Evolutionary conservation across 2,797 vertebrate genomes (phyloP).

Genomic region (Enteromius thamalakanensis): DNA sequence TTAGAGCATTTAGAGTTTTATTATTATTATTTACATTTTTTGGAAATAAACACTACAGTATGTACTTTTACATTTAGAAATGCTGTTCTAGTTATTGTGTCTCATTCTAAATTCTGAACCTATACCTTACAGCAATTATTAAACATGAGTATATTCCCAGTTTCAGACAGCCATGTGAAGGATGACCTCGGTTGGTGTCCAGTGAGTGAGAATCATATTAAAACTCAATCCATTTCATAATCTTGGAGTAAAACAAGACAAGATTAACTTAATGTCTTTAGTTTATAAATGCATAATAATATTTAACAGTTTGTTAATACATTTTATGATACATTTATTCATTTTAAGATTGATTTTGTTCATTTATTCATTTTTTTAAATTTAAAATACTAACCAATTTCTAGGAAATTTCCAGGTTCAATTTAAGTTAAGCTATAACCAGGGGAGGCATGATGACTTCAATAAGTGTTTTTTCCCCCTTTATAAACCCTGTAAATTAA

Average conservation of each 20-base stretch:
- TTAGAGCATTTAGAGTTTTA: background rate
- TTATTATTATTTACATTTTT: no score
- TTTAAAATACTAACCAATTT: background rate
- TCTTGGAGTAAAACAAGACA: background rate
- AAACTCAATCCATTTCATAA: background rate
- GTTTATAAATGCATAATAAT: background rate
- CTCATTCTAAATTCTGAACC: conserved; percentile 23
- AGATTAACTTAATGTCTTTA: background rate
- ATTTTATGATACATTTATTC: background rate
- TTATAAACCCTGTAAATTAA: background rate
- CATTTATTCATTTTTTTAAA: background rate
- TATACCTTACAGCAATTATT: background rate
- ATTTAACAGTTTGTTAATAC: background rate
- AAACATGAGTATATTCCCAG: conserved; percentile 33
- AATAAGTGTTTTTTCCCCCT: background rate
- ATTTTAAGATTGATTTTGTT: background rate
- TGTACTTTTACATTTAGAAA: conserved; percentile 15
- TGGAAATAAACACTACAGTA: background rate
- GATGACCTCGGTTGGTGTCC: conserved; percentile 40
- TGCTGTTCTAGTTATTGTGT: background rate
- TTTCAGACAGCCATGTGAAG: conserved; percentile 26
- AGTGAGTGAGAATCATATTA: conserved; percentile 36
- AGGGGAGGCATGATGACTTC: background rate
- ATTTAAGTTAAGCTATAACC: background rate
- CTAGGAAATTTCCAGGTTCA: background rate